Base-by-base conservation (phyloP, 1,140 invertebrate species). In the Doryteuthis pealeii region DNA sequence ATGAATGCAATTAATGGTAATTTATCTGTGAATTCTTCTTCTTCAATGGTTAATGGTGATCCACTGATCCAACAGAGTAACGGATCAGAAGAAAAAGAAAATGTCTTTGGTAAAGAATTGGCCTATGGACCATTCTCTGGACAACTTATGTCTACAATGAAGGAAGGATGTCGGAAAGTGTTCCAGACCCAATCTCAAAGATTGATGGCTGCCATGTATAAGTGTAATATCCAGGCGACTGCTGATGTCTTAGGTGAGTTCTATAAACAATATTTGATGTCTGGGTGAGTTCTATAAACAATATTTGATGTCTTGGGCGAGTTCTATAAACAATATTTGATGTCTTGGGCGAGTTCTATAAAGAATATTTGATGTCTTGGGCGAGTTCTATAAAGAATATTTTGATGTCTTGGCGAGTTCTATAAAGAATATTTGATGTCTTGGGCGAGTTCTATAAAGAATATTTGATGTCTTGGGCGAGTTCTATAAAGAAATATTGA, bases 191-290 rank as follows among this genome's bases (percentile, higher is more conserved):
- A 96, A 84, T 93, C 94, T 6, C 95, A 96, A 84, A 90, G 98
- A 74, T 86, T 99, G 4, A 95, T 99, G 89, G 94, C 94, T 15
- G 96, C 98, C 0, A 99, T 99, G 96, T 99, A 98, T 86, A 94
- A 92, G 45, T 99, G 96, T 88, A 93, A 92, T 80, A 96, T 99
- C 76, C 86, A 95, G 82, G 96, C 96, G 15, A 96, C 95, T 79
- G 93, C 94, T 2, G 95, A 97, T 88, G 95, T 96, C 78, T 90
- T 99, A 82, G 97, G 96, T 95, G 88, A 93, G 93, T 92, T 40
- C 10, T 10, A n/a, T n/a, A n/a, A n/a, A n/a, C n/a, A n/a, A n/a
- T n/a, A n/a, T n/a, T n/a, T n/a, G n/a, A n/a, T n/a, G n/a, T n/a
- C n/a, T n/a, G n/a, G n/a, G n/a, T n/a, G n/a, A n/a, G n/a, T n/a